Base-by-base conservation (phyloP, 2,888 invertebrate species). In the Thereva unica region DNA sequence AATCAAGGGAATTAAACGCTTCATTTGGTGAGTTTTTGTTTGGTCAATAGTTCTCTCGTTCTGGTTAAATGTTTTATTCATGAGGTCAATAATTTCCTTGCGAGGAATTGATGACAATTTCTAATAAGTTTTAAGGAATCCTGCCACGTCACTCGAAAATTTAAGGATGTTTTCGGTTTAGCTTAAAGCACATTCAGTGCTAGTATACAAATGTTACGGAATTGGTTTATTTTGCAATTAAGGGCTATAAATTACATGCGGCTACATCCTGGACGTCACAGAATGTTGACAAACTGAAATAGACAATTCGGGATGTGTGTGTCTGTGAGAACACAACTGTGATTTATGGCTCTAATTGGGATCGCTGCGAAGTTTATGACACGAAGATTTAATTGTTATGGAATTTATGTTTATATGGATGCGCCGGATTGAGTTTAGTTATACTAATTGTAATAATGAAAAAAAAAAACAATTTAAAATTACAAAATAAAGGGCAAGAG, bases 1-100 rank as follows among this genome's bases (percentile, higher is more conserved):
- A 64, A 64, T 64, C 64, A 64, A 54, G 54, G 64, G 64, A 55
- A 64, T 64, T 64, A 64, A 55, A 37, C 64, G 64, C 64, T 64
- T 64, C 64, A 64, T 64, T 64, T 64, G 64, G 23, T 54, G 64
- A 64, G 55, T 44, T 45, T 54, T 64, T 64, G 23, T 23, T 23
- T 45, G 55, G 64, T 64, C 64, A 64, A 64, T 64, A 64, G 64
- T 64, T 64, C 54, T 64, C 54, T 53, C 38, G 54, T 23, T 23
- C 23, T 23, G 23, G 23, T 64, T 64, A 47, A 64, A 64, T 64
- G 64, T 54, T 45, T 64, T 54, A 64, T 64, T 64, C 64, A 64
- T 64, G 64, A 64, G 23, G 38, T 64, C 44, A 64, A 64, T 64
- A 53, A 45, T 23, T 23, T 23, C 23, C 1, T 44, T 9, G 3